Conservation (phyloP, 2,888 invertebrate species). For the Harpagoxenus sublaevis region DNA sequence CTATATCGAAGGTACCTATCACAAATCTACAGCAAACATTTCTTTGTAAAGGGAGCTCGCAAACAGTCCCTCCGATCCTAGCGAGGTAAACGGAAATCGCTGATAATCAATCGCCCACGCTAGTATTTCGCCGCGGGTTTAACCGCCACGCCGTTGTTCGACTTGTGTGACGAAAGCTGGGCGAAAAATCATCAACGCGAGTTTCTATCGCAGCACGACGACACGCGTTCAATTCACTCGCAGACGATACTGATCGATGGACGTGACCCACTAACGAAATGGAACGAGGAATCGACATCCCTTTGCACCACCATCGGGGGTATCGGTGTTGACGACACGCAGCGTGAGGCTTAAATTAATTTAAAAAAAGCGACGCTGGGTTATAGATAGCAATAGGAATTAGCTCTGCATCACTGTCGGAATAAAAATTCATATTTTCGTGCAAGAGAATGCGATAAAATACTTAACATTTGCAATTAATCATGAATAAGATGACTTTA, state of each 20-base stretch:
- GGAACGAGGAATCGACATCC: slow-evolving; percentile 62
- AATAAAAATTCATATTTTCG: neutral
- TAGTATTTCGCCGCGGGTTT: neutral
- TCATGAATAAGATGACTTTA: neutral
- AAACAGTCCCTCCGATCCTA: neutral
- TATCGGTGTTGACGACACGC: neutral
- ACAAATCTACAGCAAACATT: neutral
- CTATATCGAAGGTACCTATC: neutral
- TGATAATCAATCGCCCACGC: neutral
- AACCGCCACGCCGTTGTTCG: neutral
- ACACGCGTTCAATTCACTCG: slow-evolving; percentile 35
- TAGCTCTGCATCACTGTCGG: neutral
- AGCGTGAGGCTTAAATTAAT: neutral
- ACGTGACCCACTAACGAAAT: slow-evolving; percentile 80
- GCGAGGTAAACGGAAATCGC: neutral
- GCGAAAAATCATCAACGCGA: slow-evolving; percentile 14
- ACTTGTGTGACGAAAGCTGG: neutral
- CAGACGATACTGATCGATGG: slow-evolving; percentile 64
- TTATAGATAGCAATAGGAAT: neutral
- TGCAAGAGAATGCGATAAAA: neutral
- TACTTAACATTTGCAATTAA: neutral
- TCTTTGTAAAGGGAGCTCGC: neutral
- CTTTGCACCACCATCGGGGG: slow-evolving; percentile 15
- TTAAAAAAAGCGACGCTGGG: neutral
- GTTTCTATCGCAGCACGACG: slow-evolving; percentile 17